Evolutionary conservation across 2,888 invertebrate species (phyloP).

Genomic region (Byasa hedistus): DNA sequence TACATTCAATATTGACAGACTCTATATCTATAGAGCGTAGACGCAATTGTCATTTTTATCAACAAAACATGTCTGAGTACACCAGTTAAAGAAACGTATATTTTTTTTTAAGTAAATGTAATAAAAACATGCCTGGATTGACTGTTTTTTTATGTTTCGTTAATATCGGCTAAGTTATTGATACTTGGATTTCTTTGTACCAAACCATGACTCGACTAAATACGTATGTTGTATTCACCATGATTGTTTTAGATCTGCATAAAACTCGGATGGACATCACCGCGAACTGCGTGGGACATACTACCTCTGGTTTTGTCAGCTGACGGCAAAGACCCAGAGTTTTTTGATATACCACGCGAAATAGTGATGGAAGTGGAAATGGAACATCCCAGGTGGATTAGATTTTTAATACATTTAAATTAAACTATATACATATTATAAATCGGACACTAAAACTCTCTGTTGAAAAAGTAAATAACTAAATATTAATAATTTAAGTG

Average conservation of each 20-base stretch:
- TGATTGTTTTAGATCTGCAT: slow-evolving; percentile 85
- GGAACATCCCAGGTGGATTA: slow-evolving; percentile 92
- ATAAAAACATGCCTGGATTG: too few species aligned
- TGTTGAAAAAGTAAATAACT: too few species aligned
- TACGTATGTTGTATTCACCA: not conserved
- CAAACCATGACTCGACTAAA: not conserved
- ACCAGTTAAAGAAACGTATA: too few species aligned
- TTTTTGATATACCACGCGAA: slow-evolving; percentile 94
- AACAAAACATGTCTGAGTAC: too few species aligned
- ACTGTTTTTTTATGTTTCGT: too few species aligned
- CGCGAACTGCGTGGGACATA: slow-evolving; percentile 91
- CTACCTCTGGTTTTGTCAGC: slow-evolving; percentile 94
- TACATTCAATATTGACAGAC: not conserved
- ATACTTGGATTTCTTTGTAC: too few species aligned
- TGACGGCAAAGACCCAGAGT: slow-evolving; percentile 96
- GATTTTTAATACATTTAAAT: slow-evolving; percentile 57
- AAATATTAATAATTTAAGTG: too few species aligned
- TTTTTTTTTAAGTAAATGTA: too few species aligned
- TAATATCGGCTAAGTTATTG: too few species aligned
- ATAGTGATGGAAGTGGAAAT: slow-evolving; percentile 91
- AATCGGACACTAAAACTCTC: too few species aligned
- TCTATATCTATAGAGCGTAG: not conserved
- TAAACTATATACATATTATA: too few species aligned
- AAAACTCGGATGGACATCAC: slow-evolving; percentile 92
- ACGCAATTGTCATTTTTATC: not conserved